Conservation (phyloP, 2,888 invertebrate genomes). For the Syritta pipiens region DNA sequence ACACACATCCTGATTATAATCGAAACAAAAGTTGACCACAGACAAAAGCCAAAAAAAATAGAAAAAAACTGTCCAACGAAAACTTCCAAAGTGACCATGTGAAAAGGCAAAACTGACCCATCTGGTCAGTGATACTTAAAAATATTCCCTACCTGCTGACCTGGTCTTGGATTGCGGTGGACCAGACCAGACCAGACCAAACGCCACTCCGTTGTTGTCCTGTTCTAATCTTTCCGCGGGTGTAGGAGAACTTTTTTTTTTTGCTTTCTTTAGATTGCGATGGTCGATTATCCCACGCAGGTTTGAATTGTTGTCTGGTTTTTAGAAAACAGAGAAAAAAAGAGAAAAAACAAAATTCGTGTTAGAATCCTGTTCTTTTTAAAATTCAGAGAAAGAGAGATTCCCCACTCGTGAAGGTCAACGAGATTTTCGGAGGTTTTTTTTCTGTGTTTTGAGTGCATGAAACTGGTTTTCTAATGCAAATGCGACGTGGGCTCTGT, state of each 20-base stretch:
- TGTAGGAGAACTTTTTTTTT: conserved; percentile 1
- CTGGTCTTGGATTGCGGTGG: background rate
- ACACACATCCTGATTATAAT: conserved; percentile 32
- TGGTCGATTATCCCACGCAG: conserved; percentile 63
- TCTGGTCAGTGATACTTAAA: conserved; percentile 32
- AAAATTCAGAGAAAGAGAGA: conserved; percentile 7
- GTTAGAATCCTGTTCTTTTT: conserved; percentile 39
- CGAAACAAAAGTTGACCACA: conserved; percentile 17
- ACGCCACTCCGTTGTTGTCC: conserved; percentile 21
- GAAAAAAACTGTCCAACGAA: background rate
- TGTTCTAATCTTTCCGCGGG: conserved; percentile 40
- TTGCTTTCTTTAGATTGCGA: background rate
- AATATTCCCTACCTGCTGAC: conserved; percentile 37
- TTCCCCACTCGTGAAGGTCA: conserved; percentile 40
- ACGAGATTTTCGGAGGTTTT: conserved; percentile 12
- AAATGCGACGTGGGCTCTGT: too few species aligned
- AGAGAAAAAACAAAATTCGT: conserved; percentile 11
- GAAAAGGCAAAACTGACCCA: conserved; percentile 53
- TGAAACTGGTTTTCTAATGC: background rate
- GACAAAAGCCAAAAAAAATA: background rate
- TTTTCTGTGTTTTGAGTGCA: background rate
- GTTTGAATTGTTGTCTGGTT: conserved; percentile 44
- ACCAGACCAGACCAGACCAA: background rate
- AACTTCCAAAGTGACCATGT: conserved; percentile 41
- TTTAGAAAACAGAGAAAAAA: conserved; percentile 4